These are phyloP conservation scores for Drosophila austrosaltans DNA, from an alignment of 2,888 invertebrate species.

Conservation along the genomic window DNA sequence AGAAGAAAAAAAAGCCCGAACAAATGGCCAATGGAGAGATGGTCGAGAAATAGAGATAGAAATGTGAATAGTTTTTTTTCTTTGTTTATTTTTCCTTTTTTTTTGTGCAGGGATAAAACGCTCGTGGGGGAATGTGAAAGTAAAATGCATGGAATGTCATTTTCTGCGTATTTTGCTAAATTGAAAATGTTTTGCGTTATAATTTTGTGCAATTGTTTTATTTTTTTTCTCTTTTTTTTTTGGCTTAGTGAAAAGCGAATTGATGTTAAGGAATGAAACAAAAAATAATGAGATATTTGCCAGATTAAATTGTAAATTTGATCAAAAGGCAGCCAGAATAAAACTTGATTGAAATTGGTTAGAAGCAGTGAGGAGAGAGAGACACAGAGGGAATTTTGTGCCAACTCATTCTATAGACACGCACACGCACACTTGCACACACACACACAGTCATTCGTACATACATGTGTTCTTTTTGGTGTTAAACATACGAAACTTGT, in stretches of 20 bases:
- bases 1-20: constrained; percentile 30
- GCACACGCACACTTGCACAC: too few relatives aligned
- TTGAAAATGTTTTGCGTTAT: constrained; percentile 65
- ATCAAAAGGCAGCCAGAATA: not conserved
- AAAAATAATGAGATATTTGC: constrained; percentile 8
- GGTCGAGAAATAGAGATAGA: constrained; percentile 4
- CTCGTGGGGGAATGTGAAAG: constrained; percentile 4
- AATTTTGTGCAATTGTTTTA: constrained; percentile 39
- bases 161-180: constrained; percentile 55
- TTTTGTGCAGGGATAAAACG: not conserved
- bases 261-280: constrained; percentile 5
- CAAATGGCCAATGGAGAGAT: constrained; percentile 23
- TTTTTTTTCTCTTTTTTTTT: not conserved
- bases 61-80: constrained; percentile 10
- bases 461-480: constrained; percentile 12
- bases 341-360: not conserved
- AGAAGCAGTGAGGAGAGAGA: not conserved
- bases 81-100: not conserved
- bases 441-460: too few relatives aligned
- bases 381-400: not conserved
- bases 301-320: constrained; percentile 3
- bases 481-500: constrained; percentile 35
- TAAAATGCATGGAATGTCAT: constrained; percentile 63
- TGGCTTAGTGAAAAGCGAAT: constrained; percentile 1
- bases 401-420: constrained; percentile 3